phyloP scores from a whole-genome alignment of 2,888 invertebrate species.

The Diploptera punctata region DNA sequence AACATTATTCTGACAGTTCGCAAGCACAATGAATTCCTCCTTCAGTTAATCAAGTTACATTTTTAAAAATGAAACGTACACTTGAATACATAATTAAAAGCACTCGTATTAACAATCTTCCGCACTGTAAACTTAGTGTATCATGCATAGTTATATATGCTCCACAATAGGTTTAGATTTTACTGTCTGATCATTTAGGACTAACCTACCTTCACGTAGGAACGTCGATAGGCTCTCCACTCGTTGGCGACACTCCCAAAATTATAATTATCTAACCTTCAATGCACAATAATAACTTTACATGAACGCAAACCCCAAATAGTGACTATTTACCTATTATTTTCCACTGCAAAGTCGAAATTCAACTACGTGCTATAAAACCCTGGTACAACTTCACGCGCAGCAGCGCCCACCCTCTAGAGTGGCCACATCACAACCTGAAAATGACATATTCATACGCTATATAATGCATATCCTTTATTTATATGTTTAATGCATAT shows the following conservation, averaged over 20 bases:
- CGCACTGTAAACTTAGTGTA: too few species aligned
- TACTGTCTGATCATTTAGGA: constrained; percentile 41
- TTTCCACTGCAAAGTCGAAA: constrained; percentile 30
- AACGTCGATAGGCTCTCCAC: constrained; percentile 41
- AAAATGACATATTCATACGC: constrained; percentile 18
- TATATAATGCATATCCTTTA: background rate
- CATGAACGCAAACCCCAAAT: background rate
- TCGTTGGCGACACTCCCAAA: constrained; percentile 17
- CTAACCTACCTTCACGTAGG: constrained; percentile 53
- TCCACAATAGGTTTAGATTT: background rate
- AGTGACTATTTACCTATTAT: constrained; percentile 34
- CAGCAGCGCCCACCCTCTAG: constrained; percentile 39
- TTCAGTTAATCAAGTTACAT: constrained; percentile 35
- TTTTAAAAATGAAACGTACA: too few species aligned
- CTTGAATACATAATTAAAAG: too few species aligned
- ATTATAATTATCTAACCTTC: background rate
- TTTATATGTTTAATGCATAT: background rate
- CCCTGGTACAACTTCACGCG: constrained; percentile 37
- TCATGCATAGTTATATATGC: background rate
- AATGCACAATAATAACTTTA: constrained; percentile 6
- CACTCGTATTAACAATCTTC: too few species aligned
- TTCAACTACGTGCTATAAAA: constrained; percentile 19
- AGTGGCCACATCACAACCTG: constrained; percentile 39
- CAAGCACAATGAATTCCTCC: background rate
- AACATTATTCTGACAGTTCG: constrained; percentile 37